Conservation (phyloP, 2,113 vertebrate genomes). For the Esox niger region DNA sequence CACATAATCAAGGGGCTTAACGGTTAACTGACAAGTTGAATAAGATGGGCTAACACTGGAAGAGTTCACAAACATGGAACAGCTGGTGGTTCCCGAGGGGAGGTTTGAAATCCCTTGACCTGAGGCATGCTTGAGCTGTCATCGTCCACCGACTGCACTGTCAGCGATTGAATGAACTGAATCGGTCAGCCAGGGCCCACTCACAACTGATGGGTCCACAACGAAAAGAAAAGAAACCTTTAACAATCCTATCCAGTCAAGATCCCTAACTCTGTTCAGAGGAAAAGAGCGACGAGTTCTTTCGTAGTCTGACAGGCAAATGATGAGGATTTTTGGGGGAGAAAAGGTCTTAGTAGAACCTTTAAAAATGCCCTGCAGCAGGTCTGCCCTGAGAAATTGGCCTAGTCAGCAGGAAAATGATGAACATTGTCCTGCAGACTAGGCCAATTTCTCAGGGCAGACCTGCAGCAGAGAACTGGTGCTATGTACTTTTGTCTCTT, state of each 20-base stretch:
- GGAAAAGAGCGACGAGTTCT: conserved; percentile 20
- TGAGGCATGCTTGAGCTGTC: background rate
- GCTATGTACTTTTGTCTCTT: no score
- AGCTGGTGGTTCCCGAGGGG: no score
- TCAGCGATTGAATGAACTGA: background rate
- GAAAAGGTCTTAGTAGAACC: conserved; percentile 21
- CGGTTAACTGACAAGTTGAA: no score
- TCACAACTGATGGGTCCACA: conserved; percentile 1
- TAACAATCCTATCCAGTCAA: conserved; percentile 40
- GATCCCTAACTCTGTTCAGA: conserved; percentile 34
- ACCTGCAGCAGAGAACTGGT: no score
- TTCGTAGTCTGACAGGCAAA: conserved; percentile 24
- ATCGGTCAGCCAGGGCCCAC: background rate
- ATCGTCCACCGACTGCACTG: background rate
- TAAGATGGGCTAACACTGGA: no score
- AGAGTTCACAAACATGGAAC: no score
- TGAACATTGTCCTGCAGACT: no score
- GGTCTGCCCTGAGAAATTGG: background rate
- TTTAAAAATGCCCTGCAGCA: conserved; percentile 16
- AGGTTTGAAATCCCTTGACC: no score
- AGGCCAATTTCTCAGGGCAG: no score
- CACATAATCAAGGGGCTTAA: no score
- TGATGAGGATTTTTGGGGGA: conserved; percentile 21
- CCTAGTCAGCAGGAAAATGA: conserved; percentile 3
- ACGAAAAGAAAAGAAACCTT: conserved; percentile 28